Base-by-base conservation (phyloP, 2,888 invertebrate genomes). In the Agrotis exclamationis region DNA sequence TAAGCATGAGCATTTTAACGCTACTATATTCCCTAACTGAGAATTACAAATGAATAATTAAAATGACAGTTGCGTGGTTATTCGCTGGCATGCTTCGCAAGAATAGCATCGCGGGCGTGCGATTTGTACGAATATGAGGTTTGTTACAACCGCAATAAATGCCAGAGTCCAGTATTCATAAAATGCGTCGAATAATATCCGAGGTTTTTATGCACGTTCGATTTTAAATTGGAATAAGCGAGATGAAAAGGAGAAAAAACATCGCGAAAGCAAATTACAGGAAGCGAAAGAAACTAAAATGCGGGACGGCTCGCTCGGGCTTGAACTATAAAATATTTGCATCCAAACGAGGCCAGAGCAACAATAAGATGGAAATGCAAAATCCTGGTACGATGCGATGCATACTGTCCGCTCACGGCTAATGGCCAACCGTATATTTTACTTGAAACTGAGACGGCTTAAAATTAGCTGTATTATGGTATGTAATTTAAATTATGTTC, bases 291-390 rank as follows among this genome's bases (percentile, higher is more conserved):
- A 92, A 91, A 91, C 91, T 92, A 92, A 92, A 93, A 93, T 89
- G 88, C 90, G 88, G 89, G 89, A 87, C 89, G 88, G 89, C 83
- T 88, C 87, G 89, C 89, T 87, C 87, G 86, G 87, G 92, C 91
- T 92, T 91, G 89, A 93, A 94, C 92, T 93, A 90, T 94, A 92
- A 93, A 93, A 94, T 93, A 95, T 94, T 95, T 94, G 94, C 94
- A 94, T 94, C 91, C 89, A 94, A 94, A 95, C 93, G 92, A 93
- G 94, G 89, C 85, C 89, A 86, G 85, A 82, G 89, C 88, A 91
- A 94, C 94, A 94, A 94, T 93, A 94, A 93, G 92, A 94, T 93
- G 91, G 91, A 93, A 94, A 94, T 94, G 92, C 90, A 88, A 90
- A 90, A 88, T 89, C 88, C 89, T 88, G 85, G 85, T 86, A 86